Evolutionary conservation across 1,140 invertebrate genomes (phyloP).

Genomic region (Tetramorium alpestre): DNA sequence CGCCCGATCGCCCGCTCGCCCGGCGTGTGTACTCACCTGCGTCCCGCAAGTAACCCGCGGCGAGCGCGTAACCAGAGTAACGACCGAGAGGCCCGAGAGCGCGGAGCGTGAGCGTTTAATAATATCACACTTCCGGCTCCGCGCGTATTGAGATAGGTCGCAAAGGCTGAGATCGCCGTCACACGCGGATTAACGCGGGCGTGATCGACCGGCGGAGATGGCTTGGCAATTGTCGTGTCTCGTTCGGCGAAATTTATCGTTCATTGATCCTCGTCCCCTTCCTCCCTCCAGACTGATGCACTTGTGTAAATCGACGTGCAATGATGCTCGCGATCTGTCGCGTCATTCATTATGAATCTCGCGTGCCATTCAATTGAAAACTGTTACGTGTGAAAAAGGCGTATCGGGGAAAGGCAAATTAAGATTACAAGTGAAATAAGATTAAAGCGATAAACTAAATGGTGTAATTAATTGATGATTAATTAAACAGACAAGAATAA

Average conservation of each 20-base stretch:
- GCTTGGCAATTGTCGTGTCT: background rate
- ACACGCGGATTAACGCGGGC: background rate
- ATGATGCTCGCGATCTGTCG: constrained; percentile 17
- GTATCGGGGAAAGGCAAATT: background rate
- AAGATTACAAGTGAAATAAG: background rate
- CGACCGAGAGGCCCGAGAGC: constrained; percentile 2
- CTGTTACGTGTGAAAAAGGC: background rate
- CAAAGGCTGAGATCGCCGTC: background rate
- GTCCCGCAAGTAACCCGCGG: constrained; percentile 46
- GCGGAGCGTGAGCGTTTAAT: constrained; percentile 3
- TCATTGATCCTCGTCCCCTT: background rate
- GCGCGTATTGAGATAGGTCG: constrained; percentile 46
- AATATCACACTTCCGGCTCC: constrained; percentile 51
- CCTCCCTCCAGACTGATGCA: background rate
- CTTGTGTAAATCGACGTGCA: constrained; percentile 28
- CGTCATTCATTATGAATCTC: background rate
- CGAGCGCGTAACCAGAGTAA: constrained; percentile 53
- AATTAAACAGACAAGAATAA: background rate
- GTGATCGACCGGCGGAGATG: background rate
- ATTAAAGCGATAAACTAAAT: background rate
- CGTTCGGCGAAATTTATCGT: constrained; percentile 39
- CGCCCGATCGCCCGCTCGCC: constrained; percentile 16
- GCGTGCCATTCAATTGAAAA: background rate
- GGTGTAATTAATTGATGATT: background rate
- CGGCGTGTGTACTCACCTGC: constrained; percentile 45